Evolutionary conservation across 2,797 vertebrate genomes (phyloP), one percentile per base, ranked within the genome.

Genomic region (Molossus molossus): DNA sequence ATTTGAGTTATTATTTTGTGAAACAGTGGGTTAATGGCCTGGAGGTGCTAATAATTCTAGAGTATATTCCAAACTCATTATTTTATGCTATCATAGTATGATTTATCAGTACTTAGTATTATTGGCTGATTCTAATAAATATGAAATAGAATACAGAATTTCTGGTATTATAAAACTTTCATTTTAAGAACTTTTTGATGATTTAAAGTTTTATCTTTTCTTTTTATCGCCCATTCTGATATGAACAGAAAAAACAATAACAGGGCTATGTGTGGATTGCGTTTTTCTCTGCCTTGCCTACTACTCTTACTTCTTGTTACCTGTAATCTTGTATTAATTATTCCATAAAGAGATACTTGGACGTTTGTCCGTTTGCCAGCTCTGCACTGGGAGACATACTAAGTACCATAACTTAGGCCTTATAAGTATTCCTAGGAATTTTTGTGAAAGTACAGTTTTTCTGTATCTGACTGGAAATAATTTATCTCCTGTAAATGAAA

Each of bases 401-500:
- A 98, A 98, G 92, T 98, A 98, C 86, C 85, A 50, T 96, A 98
- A 98, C 50, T 94, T 97, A 97, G 98, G 97, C 91, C 97, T 98
- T 97, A 98, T 64, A 0, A 95, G 88, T 62, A 94, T 98, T 94
- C 98, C 98, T 5, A 94, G 27, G 95, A 98, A 97, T 93, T 97
- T 99, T 55, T 95, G 98, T 84, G 96, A 98, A 97, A 97, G 96
- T 11, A 88, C 96, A 94, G 13, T 97, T 96, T 95, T 98, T 91
- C 21, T 98, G 23, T 98, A 97, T 95, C 95, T 98, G 91, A 97
- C 96, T 98, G 98, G 98, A 92, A 98, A 98, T 98, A 98, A 98
- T 92, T 97, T 98, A 94, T 98, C 97, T 0, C 55, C 7, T 91
- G 55, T 98, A 94, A 91, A 85, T 97, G 87, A 97, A 73, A 95